Evolutionary conservation across 2,888 invertebrate species (phyloP).

Genomic region (Diaperis boleti): DNA sequence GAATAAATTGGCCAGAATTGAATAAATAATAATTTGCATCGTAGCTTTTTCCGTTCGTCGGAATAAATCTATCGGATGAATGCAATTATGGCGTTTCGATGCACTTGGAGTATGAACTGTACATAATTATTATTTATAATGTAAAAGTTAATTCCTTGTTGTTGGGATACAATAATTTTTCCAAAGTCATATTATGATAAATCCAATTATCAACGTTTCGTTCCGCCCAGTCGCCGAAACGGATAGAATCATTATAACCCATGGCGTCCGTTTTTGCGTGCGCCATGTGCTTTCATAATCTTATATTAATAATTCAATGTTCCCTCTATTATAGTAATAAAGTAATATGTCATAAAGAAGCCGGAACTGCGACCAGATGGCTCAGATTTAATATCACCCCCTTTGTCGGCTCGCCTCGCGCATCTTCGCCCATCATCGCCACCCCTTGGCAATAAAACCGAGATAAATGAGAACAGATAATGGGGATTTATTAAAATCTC

Average conservation of each 20-base stretch:
- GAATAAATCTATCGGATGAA: conserved; percentile 17
- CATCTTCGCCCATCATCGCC: conserved; percentile 35
- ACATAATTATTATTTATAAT: too few species aligned
- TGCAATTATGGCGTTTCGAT: too few species aligned
- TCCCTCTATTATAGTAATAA: conserved; percentile 68
- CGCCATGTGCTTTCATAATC: conserved; percentile 63
- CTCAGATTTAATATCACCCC: conserved; percentile 65
- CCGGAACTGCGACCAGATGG: conserved; percentile 64
- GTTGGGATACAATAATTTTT: too few species aligned
- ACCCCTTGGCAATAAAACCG: conserved; percentile 26
- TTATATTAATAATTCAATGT: conserved; percentile 68
- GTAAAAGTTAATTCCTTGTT: too few species aligned
- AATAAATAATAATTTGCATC: conserved; percentile 39
- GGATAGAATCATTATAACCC: conserved; percentile 15
- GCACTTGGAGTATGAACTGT: too few species aligned
- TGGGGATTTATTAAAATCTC: conserved; percentile 39
- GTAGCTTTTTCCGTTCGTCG: conserved; percentile 6
- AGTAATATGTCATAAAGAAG: conserved; percentile 67
- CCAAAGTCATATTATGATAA: too few species aligned
- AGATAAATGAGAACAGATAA: conserved; percentile 35
- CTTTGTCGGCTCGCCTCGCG: conserved; percentile 43
- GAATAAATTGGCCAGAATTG: conserved; percentile 39
- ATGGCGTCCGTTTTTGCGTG: conserved; percentile 44
- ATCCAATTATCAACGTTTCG: conserved; percentile 13
- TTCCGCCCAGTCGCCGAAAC: too few species aligned